Conservation (phyloP, 2,797 vertebrate species). For the Agapornis canus region DNA sequence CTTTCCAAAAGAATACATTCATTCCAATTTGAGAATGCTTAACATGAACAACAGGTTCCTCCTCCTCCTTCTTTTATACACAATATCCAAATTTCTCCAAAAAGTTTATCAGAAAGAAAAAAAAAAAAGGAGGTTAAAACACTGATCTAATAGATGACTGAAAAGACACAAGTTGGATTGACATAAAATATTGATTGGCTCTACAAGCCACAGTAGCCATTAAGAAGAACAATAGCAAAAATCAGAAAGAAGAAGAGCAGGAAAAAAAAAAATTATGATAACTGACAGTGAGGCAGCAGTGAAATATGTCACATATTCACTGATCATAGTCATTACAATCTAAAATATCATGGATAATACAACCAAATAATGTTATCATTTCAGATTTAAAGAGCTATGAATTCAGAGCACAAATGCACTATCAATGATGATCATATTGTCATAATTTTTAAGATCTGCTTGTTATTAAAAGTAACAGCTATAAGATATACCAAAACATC, state of each 20-base stretch:
- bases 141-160: neutral
- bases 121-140: neutral
- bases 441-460: neutral
- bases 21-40: neutral
- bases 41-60: neutral
- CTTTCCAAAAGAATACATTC: neutral
- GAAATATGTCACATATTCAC: neutral
- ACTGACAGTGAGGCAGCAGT: neutral
- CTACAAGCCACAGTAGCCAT: neutral
- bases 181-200: neutral
- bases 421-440: neutral
- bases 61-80: neutral
- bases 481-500: neutral
- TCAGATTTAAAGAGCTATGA: neutral
- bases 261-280: neutral
- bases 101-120: neutral
- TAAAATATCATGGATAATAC: neutral
- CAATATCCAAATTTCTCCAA: neutral
- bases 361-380: neutral
- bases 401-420: neutral
- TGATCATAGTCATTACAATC: neutral
- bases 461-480: neutral
- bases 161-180: neutral
- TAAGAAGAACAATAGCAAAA: neutral
- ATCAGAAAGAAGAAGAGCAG: neutral